phyloP scores from a whole-genome alignment of 1,140 invertebrate genomes.

The Heliconius melpomene region DNA sequence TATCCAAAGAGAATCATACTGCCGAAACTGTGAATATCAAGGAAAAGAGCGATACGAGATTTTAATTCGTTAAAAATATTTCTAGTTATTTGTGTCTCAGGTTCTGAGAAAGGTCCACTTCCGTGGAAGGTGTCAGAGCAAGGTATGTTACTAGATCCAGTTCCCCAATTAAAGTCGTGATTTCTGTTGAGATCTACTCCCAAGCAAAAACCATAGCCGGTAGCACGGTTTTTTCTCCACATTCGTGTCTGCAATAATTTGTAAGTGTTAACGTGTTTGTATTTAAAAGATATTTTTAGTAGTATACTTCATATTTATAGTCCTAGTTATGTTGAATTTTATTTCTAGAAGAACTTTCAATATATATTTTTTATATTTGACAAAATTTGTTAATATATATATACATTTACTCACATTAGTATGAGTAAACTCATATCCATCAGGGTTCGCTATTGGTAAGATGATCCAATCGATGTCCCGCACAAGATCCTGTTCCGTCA shows the following conservation, averaged over 20 bases:
- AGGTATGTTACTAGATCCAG: constrained; percentile 70
- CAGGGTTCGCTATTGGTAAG: constrained; percentile 82
- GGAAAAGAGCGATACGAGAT: constrained; percentile 76
- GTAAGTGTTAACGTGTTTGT: background rate
- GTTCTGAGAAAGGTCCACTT: constrained; percentile 85
- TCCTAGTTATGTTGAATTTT: too few species aligned
- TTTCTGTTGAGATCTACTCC: constrained; percentile 85
- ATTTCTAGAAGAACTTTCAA: too few species aligned
- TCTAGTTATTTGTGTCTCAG: constrained; percentile 80
- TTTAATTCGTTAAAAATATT: constrained; percentile 65
- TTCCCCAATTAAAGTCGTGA: constrained; percentile 82
- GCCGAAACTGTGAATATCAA: constrained; percentile 85
- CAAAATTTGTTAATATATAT: background rate
- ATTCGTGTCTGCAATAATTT: constrained; percentile 67
- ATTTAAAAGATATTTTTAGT: too few species aligned
- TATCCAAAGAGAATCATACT: constrained; percentile 85
- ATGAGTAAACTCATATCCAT: constrained; percentile 74
- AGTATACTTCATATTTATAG: too few species aligned
- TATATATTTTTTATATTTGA: too few species aligned
- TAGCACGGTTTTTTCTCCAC: constrained; percentile 84
- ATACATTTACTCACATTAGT: constrained; percentile 43
- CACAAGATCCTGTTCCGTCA: constrained; percentile 77
- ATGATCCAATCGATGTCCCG: constrained; percentile 73
- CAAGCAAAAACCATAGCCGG: constrained; percentile 57
- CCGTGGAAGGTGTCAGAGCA: constrained; percentile 88